Evolutionary conservation across 2,888 invertebrate genomes (phyloP).

Genomic region (Argyresthia goedartella): DNA sequence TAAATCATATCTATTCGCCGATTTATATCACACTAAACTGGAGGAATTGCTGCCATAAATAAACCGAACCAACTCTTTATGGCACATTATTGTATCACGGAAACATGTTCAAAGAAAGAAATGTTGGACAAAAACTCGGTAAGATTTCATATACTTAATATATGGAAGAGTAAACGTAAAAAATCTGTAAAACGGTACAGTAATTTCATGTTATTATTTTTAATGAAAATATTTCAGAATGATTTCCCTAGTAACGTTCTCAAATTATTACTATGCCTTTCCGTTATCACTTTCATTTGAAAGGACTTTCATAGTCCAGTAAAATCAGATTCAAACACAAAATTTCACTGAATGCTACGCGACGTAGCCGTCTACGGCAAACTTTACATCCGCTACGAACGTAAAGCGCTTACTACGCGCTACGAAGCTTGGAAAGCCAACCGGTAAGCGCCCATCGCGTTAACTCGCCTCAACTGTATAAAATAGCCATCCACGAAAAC

Average conservation of each 20-base stretch:
- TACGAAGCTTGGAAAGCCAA: neutral
- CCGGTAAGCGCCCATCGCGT: conserved; percentile 39
- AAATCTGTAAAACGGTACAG: too few species aligned
- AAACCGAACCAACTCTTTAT: conserved; percentile 50
- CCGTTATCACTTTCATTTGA: too few species aligned
- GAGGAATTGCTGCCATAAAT: conserved; percentile 52
- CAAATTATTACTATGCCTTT: too few species aligned
- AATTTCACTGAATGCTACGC: too few species aligned
- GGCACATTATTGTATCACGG: conserved; percentile 18
- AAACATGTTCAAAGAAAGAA: neutral
- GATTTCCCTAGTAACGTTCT: too few species aligned
- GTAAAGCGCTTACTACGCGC: neutral
- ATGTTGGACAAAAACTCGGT: too few species aligned
- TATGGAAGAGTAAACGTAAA: too few species aligned
- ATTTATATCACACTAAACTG: conserved; percentile 64
- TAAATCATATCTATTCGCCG: conserved; percentile 66
- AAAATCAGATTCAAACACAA: too few species aligned
- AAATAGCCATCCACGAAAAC: conserved; percentile 67
- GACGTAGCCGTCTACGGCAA: conserved; percentile 2
- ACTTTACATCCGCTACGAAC: conserved; percentile 6
- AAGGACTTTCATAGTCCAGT: too few species aligned
- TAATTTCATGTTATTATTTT: too few species aligned
- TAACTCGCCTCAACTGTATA: conserved; percentile 62
- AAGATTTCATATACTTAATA: too few species aligned
- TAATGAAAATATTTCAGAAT: too few species aligned